These are phyloP conservation scores for Oscarella lobularis DNA, from an alignment of 37 sponge, comb jelly and placozoan species.

Conservation along the genomic window DNA sequence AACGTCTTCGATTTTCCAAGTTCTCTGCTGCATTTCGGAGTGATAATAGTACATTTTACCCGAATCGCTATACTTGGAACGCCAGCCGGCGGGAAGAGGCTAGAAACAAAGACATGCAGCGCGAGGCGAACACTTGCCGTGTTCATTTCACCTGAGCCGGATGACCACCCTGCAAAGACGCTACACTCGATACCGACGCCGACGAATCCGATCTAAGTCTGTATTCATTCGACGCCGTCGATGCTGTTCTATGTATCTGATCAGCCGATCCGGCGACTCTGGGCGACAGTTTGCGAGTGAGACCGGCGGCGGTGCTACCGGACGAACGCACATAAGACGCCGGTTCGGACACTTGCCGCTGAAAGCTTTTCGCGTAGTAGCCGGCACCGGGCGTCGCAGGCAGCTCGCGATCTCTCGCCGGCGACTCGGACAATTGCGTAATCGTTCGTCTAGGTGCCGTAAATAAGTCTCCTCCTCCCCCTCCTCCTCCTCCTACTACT, in stretches of 20 bases:
- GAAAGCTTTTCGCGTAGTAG: neutral
- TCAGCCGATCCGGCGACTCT: too few species aligned
- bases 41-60: conserved; percentile 36
- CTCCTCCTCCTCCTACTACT: too few species aligned
- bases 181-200: neutral
- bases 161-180: conserved; percentile 3
- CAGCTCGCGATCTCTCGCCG: neutral
- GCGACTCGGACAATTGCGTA: neutral
- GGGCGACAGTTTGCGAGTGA: neutral
- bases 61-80: neutral
- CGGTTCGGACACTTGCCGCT: neutral
- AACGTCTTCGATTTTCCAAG: conserved; percentile 39
- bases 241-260: neutral
- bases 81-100: neutral
- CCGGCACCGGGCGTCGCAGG: neutral
- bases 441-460: neutral
- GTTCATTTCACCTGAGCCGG: neutral
- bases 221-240: neutral
- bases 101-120: neutral
- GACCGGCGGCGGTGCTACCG: neutral
- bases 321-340: neutral
- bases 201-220: neutral
- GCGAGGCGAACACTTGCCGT: neutral
- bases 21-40: conserved; percentile 19
- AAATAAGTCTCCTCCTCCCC: neutral